Evolutionary conservation across 2,888 invertebrate species (phyloP).

Genomic region (Conus canariensis): DNA sequence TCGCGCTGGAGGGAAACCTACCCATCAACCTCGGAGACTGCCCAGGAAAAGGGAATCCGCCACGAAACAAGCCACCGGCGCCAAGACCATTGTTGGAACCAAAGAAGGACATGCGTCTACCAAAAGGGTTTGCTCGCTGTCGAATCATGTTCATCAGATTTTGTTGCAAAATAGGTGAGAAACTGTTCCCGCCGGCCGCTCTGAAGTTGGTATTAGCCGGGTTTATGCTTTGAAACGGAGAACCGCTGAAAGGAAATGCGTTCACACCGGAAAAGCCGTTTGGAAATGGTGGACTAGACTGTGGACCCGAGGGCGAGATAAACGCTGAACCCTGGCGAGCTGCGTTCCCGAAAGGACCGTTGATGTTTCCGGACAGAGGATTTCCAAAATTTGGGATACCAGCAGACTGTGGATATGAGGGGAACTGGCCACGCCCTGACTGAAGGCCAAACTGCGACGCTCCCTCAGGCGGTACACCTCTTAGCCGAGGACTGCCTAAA

Average conservation of each 20-base stretch:
- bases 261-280: background rate
- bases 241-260: no score
- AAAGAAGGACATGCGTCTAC: background rate
- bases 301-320: background rate
- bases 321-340: background rate
- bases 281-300: background rate
- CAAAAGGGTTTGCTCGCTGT: background rate
- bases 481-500: no score
- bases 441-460: no score
- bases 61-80: background rate
- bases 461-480: no score
- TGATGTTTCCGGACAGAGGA: no score
- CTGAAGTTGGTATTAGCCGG: background rate
- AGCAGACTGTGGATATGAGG: no score
- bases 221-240: background rate
- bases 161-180: background rate
- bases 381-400: no score
- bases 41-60: background rate
- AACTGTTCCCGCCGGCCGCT: background rate
- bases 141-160: background rate
- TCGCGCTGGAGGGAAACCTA: background rate
- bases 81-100: background rate
- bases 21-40: background rate
- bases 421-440: no score
- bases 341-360: background rate